Base-by-base conservation (phyloP, 1,140 invertebrate genomes). In the Drosophila rhopaloa region DNA sequence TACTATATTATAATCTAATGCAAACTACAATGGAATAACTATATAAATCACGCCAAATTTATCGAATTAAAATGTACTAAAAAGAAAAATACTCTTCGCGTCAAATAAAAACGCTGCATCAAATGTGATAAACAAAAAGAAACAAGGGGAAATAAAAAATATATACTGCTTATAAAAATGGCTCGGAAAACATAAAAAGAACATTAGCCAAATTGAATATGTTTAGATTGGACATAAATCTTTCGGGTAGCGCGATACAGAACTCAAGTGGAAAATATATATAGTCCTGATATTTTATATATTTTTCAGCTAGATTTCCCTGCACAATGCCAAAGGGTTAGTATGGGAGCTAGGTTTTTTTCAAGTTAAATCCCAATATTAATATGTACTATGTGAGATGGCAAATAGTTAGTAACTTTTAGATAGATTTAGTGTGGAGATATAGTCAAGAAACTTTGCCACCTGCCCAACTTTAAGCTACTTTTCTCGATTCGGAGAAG, bases 291-390 rank as follows among this genome's bases (percentile, higher is more conserved):
- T 47, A 5, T 7, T 41, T 14, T 40, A 14, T 46, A 65, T 41
- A 41, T 4, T 35, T 47, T 40, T 63, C 13, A 11, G n/a, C 13
- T 61, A 61, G 38, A 54, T 66, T 61, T 67, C 43, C 58, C 51
- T 78, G 81, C 65, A 80, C 81, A 85, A 74, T 86, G 82, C 82
- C 83, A 86, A 88, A 82, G 46, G 63, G 79, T 86, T 86, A 86
- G 82, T 88, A 88, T 4, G 43, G 43, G 13, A 19, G 29, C 51
- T 66, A 53, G 6, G n/a, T 8, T 29, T 41, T 38, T 16, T 13
- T 56, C 7, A n/a, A 27, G 37, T 5, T 8, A 9, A 41, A 47
- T 14, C 44, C 55, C n/a, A n/a, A 27, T 58, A 61, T 78, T 78
- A 78, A 55, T 82, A 65, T n/a, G n/a, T 16, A 32, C 73, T 43